Base-by-base conservation (phyloP, 2,113 vertebrate genomes). In the Apeltes quadracus region DNA sequence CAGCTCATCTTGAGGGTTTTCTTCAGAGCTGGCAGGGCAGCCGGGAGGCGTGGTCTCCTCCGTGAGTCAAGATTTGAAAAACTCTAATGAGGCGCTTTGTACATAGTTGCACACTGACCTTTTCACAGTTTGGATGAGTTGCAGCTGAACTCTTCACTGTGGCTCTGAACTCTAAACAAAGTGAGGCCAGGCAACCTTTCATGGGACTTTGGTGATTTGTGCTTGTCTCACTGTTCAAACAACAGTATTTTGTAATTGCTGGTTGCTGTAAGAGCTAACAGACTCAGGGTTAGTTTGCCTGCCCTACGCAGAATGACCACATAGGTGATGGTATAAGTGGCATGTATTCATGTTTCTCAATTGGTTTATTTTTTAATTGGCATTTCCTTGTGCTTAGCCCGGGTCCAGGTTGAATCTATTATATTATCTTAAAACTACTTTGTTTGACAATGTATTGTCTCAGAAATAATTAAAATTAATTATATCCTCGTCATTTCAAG, bases 1-100 rank as follows among this genome's bases (percentile, higher is more conserved):
- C 1, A 55, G 67, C 57, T 78, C 81, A 69, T 58, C 63, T 84
- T 2, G 36, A 82, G 76, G 65, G 59, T 82, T 80, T n/a, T 81
- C 67, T 38, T 77, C 74, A 38, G 64, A 72, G 48, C 66, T 79
- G 55, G 48, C 25, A 53, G 76, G 53, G 68, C 79, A 81, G 87
- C 82, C 77, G 76, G 69, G 82, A 73, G 63, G 70, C 27, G 16
- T 59, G 48, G 64, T 66, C 64, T 50, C 73, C 16, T 58, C 55
- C 56, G 22, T 15, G 57, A 36, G 74, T 75, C 41, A 32, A 59
- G 63, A 78, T 56, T 61, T 54, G 4, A 78, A 61, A 59, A 59
- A 67, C 53, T 79, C 68, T 8, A 14, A 73, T 39, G 59, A 34
- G 63, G 76, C 8, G 15, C 62, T 51, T 43, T 56, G 50, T 14